Conservation (phyloP, 2,888 invertebrate species). For the Drosophila infuscata region DNA sequence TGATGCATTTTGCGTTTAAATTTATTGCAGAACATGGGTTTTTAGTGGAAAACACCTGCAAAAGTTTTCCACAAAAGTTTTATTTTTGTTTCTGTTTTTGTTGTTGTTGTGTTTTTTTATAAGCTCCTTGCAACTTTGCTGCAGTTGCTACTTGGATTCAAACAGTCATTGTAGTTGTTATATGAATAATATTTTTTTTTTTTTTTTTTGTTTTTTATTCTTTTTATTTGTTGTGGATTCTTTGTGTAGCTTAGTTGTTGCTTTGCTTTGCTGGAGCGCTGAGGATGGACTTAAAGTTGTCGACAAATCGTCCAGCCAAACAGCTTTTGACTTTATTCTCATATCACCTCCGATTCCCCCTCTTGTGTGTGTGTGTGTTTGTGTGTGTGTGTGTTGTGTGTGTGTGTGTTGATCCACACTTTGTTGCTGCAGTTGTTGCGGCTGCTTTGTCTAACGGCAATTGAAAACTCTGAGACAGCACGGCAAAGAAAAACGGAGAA, state of each 20-base stretch:
- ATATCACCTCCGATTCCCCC: not conserved
- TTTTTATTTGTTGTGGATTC: slow-evolving; percentile 1
- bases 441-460: slow-evolving; percentile 51
- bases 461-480: slow-evolving; percentile 43
- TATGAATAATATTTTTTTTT: not conserved
- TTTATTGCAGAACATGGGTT: not conserved
- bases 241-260: slow-evolving; percentile 17
- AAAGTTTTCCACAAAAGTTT: not conserved
- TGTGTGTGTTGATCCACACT: slow-evolving; percentile 41
- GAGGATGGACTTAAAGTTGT: slow-evolving; percentile 39
- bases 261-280: slow-evolving; percentile 1
- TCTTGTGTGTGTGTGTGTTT: not conserved
- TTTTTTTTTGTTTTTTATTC: too few species aligned
- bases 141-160: not conserved
- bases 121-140: not conserved
- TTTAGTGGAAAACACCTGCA: slow-evolving; percentile 2
- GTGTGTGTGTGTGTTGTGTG: not conserved
- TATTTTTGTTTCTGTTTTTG: not conserved
- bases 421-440: slow-evolving; percentile 51
- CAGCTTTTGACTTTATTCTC: slow-evolving; percentile 38
- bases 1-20: not conserved
- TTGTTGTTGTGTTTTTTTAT: not conserved
- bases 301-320: slow-evolving; percentile 24
- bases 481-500: slow-evolving; percentile 1
- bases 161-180: not conserved